Conservation (phyloP, 2,888 invertebrate genomes). For the Dermolepida albohirtum region DNA sequence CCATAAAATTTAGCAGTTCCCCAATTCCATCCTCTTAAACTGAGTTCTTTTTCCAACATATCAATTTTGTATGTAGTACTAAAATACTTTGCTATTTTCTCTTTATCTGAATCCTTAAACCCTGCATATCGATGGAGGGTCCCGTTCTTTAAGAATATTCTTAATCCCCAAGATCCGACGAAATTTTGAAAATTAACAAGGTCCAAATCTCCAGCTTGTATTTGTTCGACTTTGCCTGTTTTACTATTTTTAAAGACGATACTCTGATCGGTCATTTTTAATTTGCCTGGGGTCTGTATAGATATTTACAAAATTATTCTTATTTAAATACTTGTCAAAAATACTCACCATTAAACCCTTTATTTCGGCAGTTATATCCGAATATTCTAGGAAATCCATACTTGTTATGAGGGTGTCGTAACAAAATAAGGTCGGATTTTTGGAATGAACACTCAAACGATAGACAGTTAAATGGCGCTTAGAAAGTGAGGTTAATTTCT, state of each 20-base stretch:
- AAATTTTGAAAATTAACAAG: conserved; percentile 93
- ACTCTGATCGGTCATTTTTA: conserved; percentile 91
- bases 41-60: conserved; percentile 91
- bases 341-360: conserved; percentile 86
- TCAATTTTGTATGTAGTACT: conserved; percentile 84
- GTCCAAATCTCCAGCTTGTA: conserved; percentile 86
- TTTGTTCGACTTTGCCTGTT: conserved; percentile 96
- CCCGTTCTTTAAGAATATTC: conserved; percentile 91
- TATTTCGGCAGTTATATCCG: conserved; percentile 85
- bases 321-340: conserved; percentile 30
- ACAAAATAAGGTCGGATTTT: background rate
- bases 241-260: conserved; percentile 95
- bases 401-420: conserved; percentile 38
- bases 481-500: background rate
- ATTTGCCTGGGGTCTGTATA: conserved; percentile 85
- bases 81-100: conserved; percentile 92
- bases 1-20: conserved; percentile 95
- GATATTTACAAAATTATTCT: conserved; percentile 41
- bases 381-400: conserved; percentile 90
- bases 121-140: conserved; percentile 92
- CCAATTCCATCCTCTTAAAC: conserved; percentile 99
- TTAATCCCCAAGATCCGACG: conserved; percentile 89
- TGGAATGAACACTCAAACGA: background rate
- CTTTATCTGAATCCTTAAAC: conserved; percentile 94
- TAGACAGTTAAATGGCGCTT: conserved; percentile 15